Evolutionary conservation across 2,113 vertebrate genomes (phyloP).

Genomic region (Seriola rivoliana): DNA sequence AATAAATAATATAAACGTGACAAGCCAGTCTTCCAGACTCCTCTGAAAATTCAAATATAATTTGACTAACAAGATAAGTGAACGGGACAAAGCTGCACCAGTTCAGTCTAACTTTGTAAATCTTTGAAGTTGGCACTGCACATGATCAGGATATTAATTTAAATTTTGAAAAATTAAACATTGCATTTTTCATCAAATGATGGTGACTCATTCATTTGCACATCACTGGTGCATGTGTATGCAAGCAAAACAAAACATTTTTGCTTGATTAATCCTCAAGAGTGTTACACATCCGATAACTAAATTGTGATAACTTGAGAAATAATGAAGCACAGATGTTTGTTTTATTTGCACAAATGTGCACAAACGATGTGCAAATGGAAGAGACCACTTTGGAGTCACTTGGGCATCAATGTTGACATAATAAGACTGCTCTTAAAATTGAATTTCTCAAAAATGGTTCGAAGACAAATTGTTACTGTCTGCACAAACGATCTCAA

Average conservation of each 20-base stretch:
- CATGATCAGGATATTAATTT: no score
- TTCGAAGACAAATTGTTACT: no score
- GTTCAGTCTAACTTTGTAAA: no score
- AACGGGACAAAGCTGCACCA: no score
- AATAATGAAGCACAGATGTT: background rate
- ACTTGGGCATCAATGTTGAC: background rate
- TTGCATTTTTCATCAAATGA: background rate
- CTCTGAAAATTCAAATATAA: background rate
- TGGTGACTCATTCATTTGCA: background rate
- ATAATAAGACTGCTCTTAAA: background rate
- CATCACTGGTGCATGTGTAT: background rate
- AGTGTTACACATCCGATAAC: background rate
- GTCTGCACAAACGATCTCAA: no score
- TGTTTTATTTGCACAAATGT: background rate
- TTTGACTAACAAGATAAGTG: no score
- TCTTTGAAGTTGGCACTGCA: no score
- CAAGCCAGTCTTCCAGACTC: background rate
- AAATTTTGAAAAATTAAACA: background rate
- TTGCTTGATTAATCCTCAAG: no score
- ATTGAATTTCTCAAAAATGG: background rate
- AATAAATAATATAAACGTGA: background rate
- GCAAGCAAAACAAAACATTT: background rate
- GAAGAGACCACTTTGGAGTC: background rate
- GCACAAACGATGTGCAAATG: background rate
- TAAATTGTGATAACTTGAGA: background rate